Evolutionary conservation across 2,888 invertebrate genomes (phyloP).

Genomic region (Tortrix viridana): DNA sequence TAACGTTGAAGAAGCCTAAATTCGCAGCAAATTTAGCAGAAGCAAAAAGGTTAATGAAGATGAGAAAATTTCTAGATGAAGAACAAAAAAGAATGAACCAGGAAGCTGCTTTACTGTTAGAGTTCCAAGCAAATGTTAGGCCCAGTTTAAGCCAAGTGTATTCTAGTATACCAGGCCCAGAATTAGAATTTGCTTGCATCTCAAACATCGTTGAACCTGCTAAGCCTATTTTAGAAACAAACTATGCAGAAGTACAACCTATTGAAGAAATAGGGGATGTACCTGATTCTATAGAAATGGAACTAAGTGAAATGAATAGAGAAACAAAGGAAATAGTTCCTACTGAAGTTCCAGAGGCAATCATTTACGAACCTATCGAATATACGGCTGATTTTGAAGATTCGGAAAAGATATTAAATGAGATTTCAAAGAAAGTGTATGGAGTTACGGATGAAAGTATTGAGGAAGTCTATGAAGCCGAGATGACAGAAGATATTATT

Average conservation of each 20-base stretch:
- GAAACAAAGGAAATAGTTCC: constrained; percentile 38
- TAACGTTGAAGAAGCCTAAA: constrained; percentile 86
- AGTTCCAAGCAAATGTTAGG: constrained; percentile 79
- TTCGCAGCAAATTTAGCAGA: constrained; percentile 88
- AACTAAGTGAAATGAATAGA: constrained; percentile 40
- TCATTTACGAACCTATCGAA: constrained; percentile 21
- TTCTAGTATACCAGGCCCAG: constrained; percentile 77
- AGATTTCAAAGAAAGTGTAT: constrained; percentile 34
- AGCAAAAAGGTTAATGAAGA: constrained; percentile 87
- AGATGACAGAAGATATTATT: constrained; percentile 19
- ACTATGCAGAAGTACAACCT: constrained; percentile 39
- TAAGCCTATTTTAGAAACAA: constrained; percentile 36
- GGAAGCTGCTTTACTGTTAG: constrained; percentile 74
- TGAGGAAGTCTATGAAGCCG: constrained; percentile 30
- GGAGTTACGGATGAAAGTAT: constrained; percentile 45
- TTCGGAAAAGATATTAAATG: constrained; percentile 30
- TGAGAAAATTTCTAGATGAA: constrained; percentile 86
- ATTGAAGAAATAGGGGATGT: constrained; percentile 39
- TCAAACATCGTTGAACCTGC: constrained; percentile 50
- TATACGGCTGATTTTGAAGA: constrained; percentile 39
- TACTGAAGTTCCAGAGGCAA: constrained; percentile 39
- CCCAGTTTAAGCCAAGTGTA: constrained; percentile 78
- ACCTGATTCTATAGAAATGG: constrained; percentile 40
- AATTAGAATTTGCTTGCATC: constrained; percentile 77
- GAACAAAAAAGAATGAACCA: constrained; percentile 84